Percentiles rank a stretch among this genome's conserved stretches.
These are phyloP conservation scores for Oxystoma pomonae DNA, from an alignment of 2,888 invertebrate species.

Conservation along the genomic window DNA sequence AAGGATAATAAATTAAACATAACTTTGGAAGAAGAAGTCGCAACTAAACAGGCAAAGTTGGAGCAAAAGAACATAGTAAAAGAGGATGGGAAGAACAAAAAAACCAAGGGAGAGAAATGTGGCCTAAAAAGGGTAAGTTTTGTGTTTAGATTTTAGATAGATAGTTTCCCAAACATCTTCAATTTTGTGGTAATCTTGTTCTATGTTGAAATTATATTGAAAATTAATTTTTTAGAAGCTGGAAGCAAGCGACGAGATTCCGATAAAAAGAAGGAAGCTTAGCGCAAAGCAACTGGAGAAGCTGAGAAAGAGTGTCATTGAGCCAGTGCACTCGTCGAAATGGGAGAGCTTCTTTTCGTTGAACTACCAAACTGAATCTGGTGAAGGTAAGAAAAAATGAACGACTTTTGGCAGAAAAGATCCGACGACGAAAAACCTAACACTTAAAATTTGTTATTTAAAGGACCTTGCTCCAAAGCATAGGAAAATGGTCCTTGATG, in stretches of 20 bases:
- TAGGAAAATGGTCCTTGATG: too few species aligned
- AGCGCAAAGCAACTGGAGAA: constrained; percentile 28
- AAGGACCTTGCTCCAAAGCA: too few species aligned
- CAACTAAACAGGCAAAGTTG: neutral
- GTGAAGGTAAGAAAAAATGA: constrained; percentile 36
- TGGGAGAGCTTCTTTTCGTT: constrained; percentile 33
- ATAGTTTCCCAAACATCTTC: too few species aligned
- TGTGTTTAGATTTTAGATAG: too few species aligned
- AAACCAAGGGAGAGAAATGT: neutral
- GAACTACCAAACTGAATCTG: constrained; percentile 32
- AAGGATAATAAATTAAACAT: too few species aligned
- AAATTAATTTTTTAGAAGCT: constrained; percentile 10
- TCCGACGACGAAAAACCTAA: too few species aligned
- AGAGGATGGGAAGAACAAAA: neutral
- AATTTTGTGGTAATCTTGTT: too few species aligned
- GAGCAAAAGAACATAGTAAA: neutral
- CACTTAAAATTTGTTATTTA: too few species aligned
- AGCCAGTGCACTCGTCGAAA: constrained; percentile 25
- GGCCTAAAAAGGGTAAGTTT: constrained; percentile 8
- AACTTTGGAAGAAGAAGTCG: neutral
- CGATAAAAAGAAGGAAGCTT: constrained; percentile 28
- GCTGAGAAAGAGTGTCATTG: constrained; percentile 23
- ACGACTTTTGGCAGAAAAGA: too few species aligned
- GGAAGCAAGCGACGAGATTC: constrained; percentile 7
- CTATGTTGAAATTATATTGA: constrained; percentile 11